phyloP scores from a whole-genome alignment of 2,113 vertebrate species.

The Protobothrops mucrosquamatus region DNA sequence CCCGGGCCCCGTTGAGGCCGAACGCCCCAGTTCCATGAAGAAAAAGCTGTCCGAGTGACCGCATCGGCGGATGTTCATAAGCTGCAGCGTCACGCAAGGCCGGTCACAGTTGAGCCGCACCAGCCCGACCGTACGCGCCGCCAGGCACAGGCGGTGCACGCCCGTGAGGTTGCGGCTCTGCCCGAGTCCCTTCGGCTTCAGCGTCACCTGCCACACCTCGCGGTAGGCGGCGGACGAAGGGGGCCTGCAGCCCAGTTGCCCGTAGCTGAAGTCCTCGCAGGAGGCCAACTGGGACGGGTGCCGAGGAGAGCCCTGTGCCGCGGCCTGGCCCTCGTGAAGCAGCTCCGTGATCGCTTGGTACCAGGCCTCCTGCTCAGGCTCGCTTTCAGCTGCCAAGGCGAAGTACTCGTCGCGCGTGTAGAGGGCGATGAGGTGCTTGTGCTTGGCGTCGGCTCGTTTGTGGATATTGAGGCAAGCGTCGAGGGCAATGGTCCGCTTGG shows the following conservation, averaged over 20 bases:
- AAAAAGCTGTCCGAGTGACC: constrained; percentile 98
- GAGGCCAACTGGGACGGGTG: constrained; percentile 48
- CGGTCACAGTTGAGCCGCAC: constrained; percentile 90
- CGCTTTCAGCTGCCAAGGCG: constrained; percentile 92
- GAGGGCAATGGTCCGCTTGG: constrained; percentile 89
- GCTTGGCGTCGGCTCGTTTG: constrained; percentile 94
- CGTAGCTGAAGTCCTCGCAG: constrained; percentile 7
- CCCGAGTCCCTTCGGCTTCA: constrained; percentile 92
- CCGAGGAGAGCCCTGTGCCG: constrained; percentile 73
- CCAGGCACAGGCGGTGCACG: constrained; percentile 91
- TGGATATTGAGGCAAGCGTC: constrained; percentile 94
- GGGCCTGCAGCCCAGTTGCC: constrained; percentile 74
- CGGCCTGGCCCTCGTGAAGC: constrained; percentile 81
- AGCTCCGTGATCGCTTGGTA: constrained; percentile 85
- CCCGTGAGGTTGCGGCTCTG: constrained; percentile 89
- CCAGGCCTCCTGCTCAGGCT: constrained; percentile 94
- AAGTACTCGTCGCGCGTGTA: constrained; percentile 98
- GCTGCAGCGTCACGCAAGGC: constrained; percentile 89
- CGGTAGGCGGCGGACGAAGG: constrained; percentile 77
- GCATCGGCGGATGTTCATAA: constrained; percentile 96
- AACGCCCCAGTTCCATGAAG: constrained; percentile 96
- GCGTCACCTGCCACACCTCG: constrained; percentile 96
- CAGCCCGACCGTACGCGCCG: constrained; percentile 89
- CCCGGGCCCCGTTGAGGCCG: constrained; percentile 92
- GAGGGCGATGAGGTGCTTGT: constrained; percentile 95